phyloP scores from a whole-genome alignment of 2,113 vertebrate species.

The Centropristis striata region DNA sequence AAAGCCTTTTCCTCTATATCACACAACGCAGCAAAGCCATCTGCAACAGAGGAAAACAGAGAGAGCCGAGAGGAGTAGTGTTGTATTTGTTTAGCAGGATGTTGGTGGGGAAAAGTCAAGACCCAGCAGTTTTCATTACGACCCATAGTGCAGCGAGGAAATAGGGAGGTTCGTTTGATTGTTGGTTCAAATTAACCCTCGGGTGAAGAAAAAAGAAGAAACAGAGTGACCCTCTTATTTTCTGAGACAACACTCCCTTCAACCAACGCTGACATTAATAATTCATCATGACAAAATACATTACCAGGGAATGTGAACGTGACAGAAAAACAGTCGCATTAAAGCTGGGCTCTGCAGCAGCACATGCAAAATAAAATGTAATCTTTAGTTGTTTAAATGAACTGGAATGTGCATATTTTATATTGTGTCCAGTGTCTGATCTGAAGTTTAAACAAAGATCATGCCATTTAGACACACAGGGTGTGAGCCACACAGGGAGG shows the following conservation, averaged over 20 bases:
- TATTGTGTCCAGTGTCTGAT: conserved; percentile 27
- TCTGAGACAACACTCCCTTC: conserved; percentile 66
- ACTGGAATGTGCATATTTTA: conserved; percentile 10
- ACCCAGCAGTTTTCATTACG: conserved; percentile 48
- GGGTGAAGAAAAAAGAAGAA: conserved; percentile 41
- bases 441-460: conserved; percentile 7
- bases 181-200: conserved; percentile 74
- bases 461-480: conserved; percentile 43
- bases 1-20: conserved; percentile 55
- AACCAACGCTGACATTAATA: conserved; percentile 59
- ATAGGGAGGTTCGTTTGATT: conserved; percentile 61
- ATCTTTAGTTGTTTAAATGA: conserved; percentile 34
- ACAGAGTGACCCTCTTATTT: conserved; percentile 65
- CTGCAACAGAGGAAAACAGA: conserved; percentile 53
- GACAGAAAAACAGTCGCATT: conserved; percentile 33
- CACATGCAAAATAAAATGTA: conserved; percentile 6
- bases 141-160: conserved; percentile 46
- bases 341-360: conserved; percentile 19
- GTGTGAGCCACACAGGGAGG: conserved; percentile 55
- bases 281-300: conserved; percentile 66
- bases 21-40: conserved; percentile 50
- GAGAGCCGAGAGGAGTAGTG: conserved; percentile 33
- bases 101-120: conserved; percentile 61
- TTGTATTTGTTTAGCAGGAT: conserved; percentile 68
- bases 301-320: conserved; percentile 24